A percentile compares a stretch with the other conserved stretches of the same genome.
Evolutionary conservation across 2,113 vertebrate species (phyloP).

Genomic region (Nansenia antarctica): DNA sequence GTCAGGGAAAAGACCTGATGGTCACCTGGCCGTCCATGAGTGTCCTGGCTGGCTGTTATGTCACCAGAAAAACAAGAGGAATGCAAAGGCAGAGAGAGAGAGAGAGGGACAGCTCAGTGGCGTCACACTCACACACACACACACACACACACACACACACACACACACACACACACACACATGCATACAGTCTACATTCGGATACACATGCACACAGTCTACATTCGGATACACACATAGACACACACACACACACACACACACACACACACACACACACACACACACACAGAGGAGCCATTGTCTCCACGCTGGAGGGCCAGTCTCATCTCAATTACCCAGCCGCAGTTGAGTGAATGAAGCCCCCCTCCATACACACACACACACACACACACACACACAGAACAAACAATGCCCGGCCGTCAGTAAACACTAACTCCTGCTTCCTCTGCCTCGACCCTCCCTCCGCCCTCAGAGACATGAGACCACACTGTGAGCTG

Average conservation of each 20-base stretch:
- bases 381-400: slow-evolving; percentile 32
- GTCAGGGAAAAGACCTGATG: background rate
- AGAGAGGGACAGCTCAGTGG: slow-evolving; percentile 32
- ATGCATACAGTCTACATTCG: too few relatives aligned
- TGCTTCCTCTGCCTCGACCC: background rate
- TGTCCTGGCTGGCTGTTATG: slow-evolving; percentile 12
- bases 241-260: too few relatives aligned
- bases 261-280: too few relatives aligned
- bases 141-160: too few relatives aligned
- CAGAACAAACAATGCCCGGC: slow-evolving; percentile 5
- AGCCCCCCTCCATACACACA: slow-evolving; percentile 29
- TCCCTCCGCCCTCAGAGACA: background rate
- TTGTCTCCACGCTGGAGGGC: slow-evolving; percentile 18
- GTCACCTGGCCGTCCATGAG: too few relatives aligned
- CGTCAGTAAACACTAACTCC: background rate
- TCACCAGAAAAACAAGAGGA: background rate
- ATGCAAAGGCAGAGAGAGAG: background rate
- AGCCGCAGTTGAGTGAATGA: slow-evolving; percentile 36
- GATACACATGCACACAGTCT: background rate
- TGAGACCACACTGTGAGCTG: background rate
- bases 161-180: background rate
- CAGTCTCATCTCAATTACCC: slow-evolving; percentile 36
- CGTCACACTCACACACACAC: slow-evolving; percentile 13
- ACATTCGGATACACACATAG: too few relatives aligned
- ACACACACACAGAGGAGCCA: slow-evolving; percentile 29